Base-by-base conservation (phyloP, 2,888 invertebrate genomes). In the Camptogramma bilineatum region DNA sequence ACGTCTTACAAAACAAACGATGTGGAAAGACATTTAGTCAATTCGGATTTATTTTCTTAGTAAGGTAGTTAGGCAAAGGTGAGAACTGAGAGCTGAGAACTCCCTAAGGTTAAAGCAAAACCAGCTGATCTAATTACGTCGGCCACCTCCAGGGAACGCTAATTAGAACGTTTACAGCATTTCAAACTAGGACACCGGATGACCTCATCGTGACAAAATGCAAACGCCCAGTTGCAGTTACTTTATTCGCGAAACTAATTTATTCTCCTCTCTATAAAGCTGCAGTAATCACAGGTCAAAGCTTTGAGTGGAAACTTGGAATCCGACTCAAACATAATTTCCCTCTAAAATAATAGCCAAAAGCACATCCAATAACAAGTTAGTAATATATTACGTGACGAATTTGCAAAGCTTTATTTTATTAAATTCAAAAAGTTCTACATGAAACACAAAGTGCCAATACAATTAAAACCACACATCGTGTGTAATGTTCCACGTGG, bases 111-210 rank as follows among this genome's bases (percentile, higher is more conserved):
- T 10, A 50, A 48, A 50, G 42, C 4, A 21, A 44, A 17, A 50
- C 51, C 56, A 61, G 53, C 61, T 62, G 56, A 66, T 58, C 57
- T 56, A 66, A 66, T 66, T 62, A 66, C 39, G 56, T 24, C 48
- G 13, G 7, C 53, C 19, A 16, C 53, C 65, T 62, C 62, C 50
- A 9, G 57, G 50, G 62, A 34, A 54, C 50, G 57, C 44, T 66
- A 66, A 66, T 66, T 58, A 66, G 53, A 51, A 34, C 54, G 65
- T 58, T 57, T 34, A 60, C 55, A 55, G 59, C 54, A 64, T 64
- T 44, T 4, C 34, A 59, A 64, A 59, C 59, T 59, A 59, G 54
- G 24, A 28, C 58, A 17, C 13, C 16, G 19, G 57, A 55, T 44
- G 48, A 53, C 47, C n/a, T 52, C n/a, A 47, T 52, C 31, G 42